Evolutionary conservation across 2,888 invertebrate species (phyloP).

Genomic region (Eupelmus urozonus): DNA sequence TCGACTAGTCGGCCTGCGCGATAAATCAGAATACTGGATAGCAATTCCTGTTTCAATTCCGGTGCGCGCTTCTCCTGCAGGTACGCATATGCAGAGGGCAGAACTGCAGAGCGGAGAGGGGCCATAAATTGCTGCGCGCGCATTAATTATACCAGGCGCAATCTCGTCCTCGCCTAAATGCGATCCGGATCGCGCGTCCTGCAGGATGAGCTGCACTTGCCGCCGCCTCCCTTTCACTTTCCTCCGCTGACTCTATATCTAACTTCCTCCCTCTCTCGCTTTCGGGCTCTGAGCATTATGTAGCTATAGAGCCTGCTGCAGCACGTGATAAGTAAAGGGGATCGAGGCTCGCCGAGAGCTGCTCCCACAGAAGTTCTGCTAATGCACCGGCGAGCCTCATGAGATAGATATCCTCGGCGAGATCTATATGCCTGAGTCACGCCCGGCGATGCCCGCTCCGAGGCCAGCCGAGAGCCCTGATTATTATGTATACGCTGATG

Average conservation of each 20-base stretch:
- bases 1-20: not conserved
- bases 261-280: too few species aligned
- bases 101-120: not conserved
- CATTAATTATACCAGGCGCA: slow-evolving; percentile 51
- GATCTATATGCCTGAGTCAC: not conserved
- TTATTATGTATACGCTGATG: not conserved
- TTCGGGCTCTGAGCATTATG: too few species aligned
- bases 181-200: slow-evolving; percentile 20
- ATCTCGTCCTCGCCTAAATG: slow-evolving; percentile 41
- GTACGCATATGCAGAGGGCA: not conserved
- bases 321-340: not conserved
- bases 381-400: not conserved
- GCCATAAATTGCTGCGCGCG: slow-evolving; percentile 35
- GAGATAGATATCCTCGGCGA: not conserved
- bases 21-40: slow-evolving; percentile 37
- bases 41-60: slow-evolving; percentile 50
- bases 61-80: not conserved
- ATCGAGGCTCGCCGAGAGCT: not conserved
- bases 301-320: not conserved
- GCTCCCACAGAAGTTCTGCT: not conserved
- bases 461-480: not conserved
- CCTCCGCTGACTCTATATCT: not conserved
- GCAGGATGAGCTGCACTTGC: slow-evolving; percentile 10
- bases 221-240: slow-evolving; percentile 30
- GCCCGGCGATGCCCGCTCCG: not conserved